These are phyloP conservation scores for Mactra quadrangularis DNA, from an alignment of 1,140 invertebrate genomes.

Conservation along the genomic window DNA sequence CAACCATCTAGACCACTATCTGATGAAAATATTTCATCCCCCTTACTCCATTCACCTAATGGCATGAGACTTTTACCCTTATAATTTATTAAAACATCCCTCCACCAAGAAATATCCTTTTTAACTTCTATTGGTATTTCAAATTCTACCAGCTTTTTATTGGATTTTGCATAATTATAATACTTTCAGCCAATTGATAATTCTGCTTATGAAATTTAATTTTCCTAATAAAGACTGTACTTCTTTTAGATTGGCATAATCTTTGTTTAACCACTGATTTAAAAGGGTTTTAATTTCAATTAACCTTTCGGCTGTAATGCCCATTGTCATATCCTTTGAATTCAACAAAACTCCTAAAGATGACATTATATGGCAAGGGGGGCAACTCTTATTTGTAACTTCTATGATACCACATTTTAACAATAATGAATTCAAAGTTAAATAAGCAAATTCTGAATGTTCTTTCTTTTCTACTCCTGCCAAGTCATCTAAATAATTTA, in stretches of 20 bases:
- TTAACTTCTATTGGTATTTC: background rate
- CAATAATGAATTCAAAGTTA: no score
- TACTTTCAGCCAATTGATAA: background rate
- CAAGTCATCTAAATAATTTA: no score
- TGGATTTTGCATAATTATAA: no score
- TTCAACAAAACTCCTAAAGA: background rate
- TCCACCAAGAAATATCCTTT: background rate
- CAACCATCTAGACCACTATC: no score
- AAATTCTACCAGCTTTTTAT: background rate
- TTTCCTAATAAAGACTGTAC: no score
- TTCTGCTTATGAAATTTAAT: background rate
- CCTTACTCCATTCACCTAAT: no score
- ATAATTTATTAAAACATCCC: background rate
- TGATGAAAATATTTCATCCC: no score
- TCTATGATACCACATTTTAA: background rate
- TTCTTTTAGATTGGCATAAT: no score
- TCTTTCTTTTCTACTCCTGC: no score
- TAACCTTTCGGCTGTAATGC: background rate
- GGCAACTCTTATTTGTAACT: constrained; percentile 5
- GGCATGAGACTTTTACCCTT: background rate
- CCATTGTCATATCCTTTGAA: no score
- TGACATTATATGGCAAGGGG: constrained; percentile 13
- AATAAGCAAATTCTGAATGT: no score
- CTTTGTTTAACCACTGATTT: no score
- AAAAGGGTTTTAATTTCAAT: background rate